phyloP scores from a whole-genome alignment of 2,888 invertebrate species.

The Pheosia tremula region DNA sequence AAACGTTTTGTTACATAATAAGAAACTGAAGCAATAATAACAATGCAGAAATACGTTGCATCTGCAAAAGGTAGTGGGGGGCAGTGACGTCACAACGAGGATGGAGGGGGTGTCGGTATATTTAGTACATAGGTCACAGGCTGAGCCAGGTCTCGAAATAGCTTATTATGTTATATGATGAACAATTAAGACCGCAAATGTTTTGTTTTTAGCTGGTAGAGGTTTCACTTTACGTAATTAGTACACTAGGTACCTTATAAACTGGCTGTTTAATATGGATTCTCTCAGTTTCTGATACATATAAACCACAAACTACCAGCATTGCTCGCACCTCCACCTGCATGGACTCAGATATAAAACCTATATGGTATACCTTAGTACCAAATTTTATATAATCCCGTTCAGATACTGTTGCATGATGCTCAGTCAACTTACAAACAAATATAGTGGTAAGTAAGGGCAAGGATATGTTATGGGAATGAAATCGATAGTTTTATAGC shows the following conservation, averaged over 20 bases:
- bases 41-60: constrained; percentile 21
- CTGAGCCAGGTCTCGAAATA: constrained; percentile 24
- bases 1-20: constrained; percentile 19
- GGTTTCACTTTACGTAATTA: neutral
- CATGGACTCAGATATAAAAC: too few species aligned
- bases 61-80: constrained; percentile 13
- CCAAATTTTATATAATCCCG: too few species aligned
- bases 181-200: neutral
- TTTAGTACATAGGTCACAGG: constrained; percentile 34
- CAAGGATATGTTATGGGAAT: too few species aligned
- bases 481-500: too few species aligned
- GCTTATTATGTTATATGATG: constrained; percentile 27
- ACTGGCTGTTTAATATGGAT: too few species aligned
- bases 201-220: neutral
- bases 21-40: neutral
- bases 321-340: too few species aligned
- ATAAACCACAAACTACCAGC: too few species aligned
- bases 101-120: constrained; percentile 28
- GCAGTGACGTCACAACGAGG: constrained; percentile 34
- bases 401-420: too few species aligned
- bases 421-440: too few species aligned
- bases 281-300: too few species aligned
- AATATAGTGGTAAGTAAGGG: too few species aligned
- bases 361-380: too few species aligned
- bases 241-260: neutral